Conservation (phyloP, 2,888 invertebrate species). For the Parapristionchus giblindavisi region DNA sequence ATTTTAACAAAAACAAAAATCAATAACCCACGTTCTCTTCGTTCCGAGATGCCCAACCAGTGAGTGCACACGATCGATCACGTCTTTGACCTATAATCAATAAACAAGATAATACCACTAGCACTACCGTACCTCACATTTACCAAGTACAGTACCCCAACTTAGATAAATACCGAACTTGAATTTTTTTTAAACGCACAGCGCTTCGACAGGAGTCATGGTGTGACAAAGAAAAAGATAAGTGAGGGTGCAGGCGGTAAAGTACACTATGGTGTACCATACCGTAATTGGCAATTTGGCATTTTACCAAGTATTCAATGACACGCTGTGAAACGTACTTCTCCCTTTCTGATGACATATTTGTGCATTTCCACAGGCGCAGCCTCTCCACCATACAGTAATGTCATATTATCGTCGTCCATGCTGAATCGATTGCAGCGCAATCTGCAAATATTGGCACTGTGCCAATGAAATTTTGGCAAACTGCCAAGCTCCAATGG, state of each 20-base stretch:
- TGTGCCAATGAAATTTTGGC: not conserved
- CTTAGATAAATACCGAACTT: no score
- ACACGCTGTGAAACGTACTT: conserved; percentile 41
- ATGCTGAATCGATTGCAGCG: conserved; percentile 51
- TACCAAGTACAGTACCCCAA: no score
- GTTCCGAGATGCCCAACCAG: conserved; percentile 58
- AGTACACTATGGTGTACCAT: no score
- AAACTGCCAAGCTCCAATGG: not conserved
- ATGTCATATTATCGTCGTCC: conserved; percentile 51
- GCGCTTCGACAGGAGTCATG: not conserved
- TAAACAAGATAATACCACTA: not conserved
- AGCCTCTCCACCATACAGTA: conserved; percentile 48
- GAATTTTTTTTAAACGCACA: not conserved
- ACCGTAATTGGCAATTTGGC: no score
- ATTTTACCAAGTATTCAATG: not conserved
- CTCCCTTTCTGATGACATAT: conserved; percentile 56
- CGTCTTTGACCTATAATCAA: conserved; percentile 30
- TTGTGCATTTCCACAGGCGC: conserved; percentile 43
- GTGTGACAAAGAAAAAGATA: no score
- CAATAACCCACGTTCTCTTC: conserved; percentile 53
- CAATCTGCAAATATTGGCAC: conserved; percentile 37
- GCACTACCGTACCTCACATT: not conserved
- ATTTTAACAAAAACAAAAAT: not conserved
- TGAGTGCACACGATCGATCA: conserved; percentile 54
- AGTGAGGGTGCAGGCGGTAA: no score